Evolutionary conservation across 2,888 invertebrate species (phyloP).

Genomic region (Eupithecia dodoneata): DNA sequence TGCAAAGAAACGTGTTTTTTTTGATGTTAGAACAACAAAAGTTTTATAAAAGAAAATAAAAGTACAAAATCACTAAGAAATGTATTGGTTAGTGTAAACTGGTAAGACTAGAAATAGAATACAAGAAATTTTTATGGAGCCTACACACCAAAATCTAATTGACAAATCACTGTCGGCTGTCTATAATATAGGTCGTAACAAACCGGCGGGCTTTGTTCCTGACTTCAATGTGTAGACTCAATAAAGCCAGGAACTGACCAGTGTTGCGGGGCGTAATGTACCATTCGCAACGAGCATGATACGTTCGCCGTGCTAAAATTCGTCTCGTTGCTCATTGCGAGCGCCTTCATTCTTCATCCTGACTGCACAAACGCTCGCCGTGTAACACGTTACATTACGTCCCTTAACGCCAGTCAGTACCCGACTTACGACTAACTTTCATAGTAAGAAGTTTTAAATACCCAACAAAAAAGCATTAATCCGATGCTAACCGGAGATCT

Average conservation of each 20-base stretch:
- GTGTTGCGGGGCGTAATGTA: too few species aligned
- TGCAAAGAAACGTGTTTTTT: neutral
- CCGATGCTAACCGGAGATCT: neutral
- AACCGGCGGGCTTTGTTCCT: too few species aligned
- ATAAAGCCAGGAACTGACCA: too few species aligned
- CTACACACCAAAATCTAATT: neutral
- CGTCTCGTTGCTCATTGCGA: too few species aligned
- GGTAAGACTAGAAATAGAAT: neutral
- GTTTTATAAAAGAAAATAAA: neutral
- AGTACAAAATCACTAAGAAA: neutral
- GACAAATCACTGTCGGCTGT: neutral
- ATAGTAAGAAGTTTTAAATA: neutral
- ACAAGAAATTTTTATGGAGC: neutral
- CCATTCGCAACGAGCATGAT: too few species aligned
- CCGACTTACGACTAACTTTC: neutral
- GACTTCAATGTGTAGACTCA: too few species aligned
- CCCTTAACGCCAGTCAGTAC: too few species aligned
- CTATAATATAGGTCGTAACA: neutral
- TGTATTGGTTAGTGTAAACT: neutral
- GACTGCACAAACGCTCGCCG: too few species aligned
- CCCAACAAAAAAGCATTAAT: neutral
- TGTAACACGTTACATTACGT: too few species aligned
- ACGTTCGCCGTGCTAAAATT: too few species aligned
- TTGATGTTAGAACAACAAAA: neutral
- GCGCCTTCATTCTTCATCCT: too few species aligned